Evolutionary conservation across 2,113 vertebrate species (phyloP), one percentile per base, ranked within the genome.

Genomic region (Apeltes quadracus): DNA sequence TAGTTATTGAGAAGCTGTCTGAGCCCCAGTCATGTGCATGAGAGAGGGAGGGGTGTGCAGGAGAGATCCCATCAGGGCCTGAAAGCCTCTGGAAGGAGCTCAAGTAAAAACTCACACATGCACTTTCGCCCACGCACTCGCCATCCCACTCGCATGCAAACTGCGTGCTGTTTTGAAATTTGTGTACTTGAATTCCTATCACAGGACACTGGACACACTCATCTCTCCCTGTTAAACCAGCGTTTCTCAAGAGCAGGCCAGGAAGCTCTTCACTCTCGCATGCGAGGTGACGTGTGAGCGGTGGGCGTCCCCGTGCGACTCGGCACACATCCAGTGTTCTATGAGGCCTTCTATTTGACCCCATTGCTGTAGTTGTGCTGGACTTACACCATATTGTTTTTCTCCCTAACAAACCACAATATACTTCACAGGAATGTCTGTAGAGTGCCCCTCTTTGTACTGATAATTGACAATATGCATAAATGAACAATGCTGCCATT

Each of bases 1-100:
- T 74, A 81, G 75, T 81, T 77, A 64, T 58, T 74, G 83, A 86
- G 82, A 80, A 81, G 82, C 72, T 76, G 50, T 83, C 51, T 75
- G 78, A 88, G 75, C 72, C 77, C 69, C 70, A 75, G 67, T 84
- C 63, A 58, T 78, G 71, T 81, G 82, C 59, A 44, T 85, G 59
- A 1, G 43, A 81, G 46, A 65, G 75, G 72, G 73, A 65, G 72
- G 79, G 79, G 84, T 85, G 81, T 77, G 76, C 69, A 54, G 58
- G 14, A 83, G 62, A 72, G 63, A 72, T 82, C 82, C 73, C 76
- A 77, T 83, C 76, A 75, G 78, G 78, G 34, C 59, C 73, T 29
- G 36, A 72, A 68, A 83, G 72, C 25, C 64, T 82, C 83, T 89
- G 67, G 78, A 82, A 72, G 15, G 55, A 77, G 69, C 63, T 80